Percentiles rank a stretch among this genome's conserved stretches.
phyloP scores from a whole-genome alignment of 2,113 vertebrate species.

The Gymnorhina tibicen region DNA sequence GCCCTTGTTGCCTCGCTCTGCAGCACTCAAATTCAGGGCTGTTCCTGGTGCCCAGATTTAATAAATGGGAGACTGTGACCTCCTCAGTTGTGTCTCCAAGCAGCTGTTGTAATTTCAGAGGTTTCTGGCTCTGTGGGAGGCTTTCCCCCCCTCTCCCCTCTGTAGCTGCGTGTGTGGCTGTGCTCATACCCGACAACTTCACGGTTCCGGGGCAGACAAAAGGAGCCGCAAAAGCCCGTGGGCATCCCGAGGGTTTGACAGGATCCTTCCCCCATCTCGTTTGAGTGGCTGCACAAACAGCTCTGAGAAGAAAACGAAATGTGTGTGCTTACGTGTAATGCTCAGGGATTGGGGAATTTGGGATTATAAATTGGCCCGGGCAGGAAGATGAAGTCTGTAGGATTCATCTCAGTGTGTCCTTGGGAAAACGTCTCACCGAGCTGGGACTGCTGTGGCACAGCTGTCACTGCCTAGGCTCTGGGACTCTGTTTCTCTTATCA shows the following conservation, averaged over 20 bases:
- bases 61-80: background rate
- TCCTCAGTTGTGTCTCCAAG: background rate
- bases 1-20: background rate
- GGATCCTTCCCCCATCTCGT: background rate
- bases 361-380: background rate
- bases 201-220: accelerated
- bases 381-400: background rate
- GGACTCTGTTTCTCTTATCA: accelerated
- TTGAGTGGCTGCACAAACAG: background rate
- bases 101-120: background rate
- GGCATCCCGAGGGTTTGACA: background rate
- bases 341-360: background rate
- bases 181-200: background rate
- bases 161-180: background rate
- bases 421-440: accelerated
- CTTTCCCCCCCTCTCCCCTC: background rate
- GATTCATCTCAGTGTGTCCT: background rate
- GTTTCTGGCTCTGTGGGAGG: background rate
- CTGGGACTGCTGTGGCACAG: background rate
- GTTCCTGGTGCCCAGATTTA: background rate
- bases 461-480: background rate
- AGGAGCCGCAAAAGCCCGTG: accelerated
- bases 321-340: background rate
- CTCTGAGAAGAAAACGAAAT: background rate
- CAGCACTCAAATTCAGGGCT: background rate